Conservation (phyloP, 2,113 vertebrate genomes). For the Theristicus caerulescens region DNA sequence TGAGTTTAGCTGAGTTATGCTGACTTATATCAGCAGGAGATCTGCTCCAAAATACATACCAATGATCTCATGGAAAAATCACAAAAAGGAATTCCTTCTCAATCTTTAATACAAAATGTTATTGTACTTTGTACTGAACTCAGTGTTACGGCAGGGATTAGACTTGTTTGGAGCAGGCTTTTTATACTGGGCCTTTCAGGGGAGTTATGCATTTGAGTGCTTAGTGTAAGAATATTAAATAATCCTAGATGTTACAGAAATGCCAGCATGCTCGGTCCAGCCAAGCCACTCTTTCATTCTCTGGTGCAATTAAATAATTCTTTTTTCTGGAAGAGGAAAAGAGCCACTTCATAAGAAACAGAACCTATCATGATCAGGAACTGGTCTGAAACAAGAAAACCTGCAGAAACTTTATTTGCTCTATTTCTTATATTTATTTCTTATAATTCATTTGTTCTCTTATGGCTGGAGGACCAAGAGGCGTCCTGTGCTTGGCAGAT, state of each 20-base stretch:
- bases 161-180: not conserved
- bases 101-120: not conserved
- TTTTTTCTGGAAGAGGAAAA: not conserved
- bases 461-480: not conserved
- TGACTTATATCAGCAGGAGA: not conserved
- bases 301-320: fast-evolving
- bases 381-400: not conserved
- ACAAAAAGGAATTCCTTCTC: not conserved
- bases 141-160: not conserved
- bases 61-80: not conserved
- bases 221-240: not conserved
- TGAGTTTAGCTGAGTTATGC: not conserved
- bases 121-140: not conserved
- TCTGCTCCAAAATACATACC: not conserved
- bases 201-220: too few relatives aligned
- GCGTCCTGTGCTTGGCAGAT: not conserved
- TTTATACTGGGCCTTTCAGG: not conserved
- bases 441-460: not conserved
- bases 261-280: too few relatives aligned
- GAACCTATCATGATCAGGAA: not conserved
- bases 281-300: not conserved
- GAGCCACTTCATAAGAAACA: not conserved
- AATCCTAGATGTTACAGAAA: not conserved
- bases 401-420: not conserved
- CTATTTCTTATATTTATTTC: not conserved